Conservation (phyloP, 2,797 vertebrate genomes). For the Poeciliopsis turneri region DNA sequence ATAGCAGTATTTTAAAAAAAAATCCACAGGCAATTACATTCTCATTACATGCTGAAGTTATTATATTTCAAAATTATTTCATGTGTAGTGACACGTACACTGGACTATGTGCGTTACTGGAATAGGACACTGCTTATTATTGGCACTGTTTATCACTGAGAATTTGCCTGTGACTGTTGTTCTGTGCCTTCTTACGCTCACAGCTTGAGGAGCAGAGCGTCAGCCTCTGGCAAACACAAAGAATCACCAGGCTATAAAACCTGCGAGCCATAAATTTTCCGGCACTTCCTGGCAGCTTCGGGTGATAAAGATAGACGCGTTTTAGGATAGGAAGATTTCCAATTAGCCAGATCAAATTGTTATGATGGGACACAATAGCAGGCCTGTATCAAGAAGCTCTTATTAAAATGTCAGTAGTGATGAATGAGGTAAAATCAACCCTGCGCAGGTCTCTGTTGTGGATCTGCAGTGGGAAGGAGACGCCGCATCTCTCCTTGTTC, state of each 20-base stretch:
- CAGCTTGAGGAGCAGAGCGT: constrained; percentile 8
- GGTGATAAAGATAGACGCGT: constrained; percentile 46
- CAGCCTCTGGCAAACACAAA: constrained; percentile 43
- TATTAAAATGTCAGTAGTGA: constrained; percentile 77
- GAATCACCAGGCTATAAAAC: constrained; percentile 48
- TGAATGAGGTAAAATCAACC: constrained; percentile 65
- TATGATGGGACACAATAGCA: constrained; percentile 54
- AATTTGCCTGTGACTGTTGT: constrained; percentile 20
- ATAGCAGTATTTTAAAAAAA: neutral
- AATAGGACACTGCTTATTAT: constrained; percentile 22
- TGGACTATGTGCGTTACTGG: constrained; percentile 1
- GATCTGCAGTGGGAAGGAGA: constrained; percentile 25
- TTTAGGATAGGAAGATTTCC: constrained; percentile 43
- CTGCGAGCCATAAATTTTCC: constrained; percentile 48
- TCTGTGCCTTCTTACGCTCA: neutral
- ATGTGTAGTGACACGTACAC: neutral
- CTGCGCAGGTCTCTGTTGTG: constrained; percentile 31
- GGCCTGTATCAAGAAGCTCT: constrained; percentile 50
- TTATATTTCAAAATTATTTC: neutral
- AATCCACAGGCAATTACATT: neutral
- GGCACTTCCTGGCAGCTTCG: constrained; percentile 42
- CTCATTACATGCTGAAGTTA: neutral
- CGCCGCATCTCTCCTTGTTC: constrained; percentile 22
- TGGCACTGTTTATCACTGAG: constrained; percentile 30
- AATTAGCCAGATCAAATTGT: constrained; percentile 66